phyloP scores from a whole-genome alignment of 2,113 vertebrate genomes.

The Neotragus moschatus region DNA sequence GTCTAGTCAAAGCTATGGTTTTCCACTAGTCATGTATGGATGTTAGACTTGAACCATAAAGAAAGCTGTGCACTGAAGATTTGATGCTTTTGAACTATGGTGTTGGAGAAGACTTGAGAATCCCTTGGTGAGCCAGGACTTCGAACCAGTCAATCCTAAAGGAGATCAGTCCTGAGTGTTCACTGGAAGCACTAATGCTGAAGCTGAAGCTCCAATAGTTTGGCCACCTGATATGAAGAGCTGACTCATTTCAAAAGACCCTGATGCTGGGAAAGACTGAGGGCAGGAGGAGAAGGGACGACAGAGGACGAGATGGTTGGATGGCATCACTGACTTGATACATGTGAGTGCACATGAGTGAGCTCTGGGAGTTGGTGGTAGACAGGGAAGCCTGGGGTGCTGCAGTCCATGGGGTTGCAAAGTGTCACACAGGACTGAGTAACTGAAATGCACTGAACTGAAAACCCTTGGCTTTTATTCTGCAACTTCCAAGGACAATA shows the following conservation, averaged over 20 bases:
- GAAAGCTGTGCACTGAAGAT: not conserved
- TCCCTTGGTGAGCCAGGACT: fast-evolving
- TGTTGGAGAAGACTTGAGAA: not conserved
- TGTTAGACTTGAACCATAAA: not conserved
- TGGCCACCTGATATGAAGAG: not conserved
- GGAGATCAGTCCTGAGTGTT: not conserved
- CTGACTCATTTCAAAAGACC: not conserved
- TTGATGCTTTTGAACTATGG: not conserved
- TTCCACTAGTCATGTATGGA: not conserved
- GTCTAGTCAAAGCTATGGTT: not conserved
- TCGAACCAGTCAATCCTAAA: not conserved
- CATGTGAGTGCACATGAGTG: not conserved
- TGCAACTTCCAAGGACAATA: not conserved
- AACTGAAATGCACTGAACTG: not conserved
- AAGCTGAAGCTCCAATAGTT: not conserved
- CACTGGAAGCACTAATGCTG: not conserved
- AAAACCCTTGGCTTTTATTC: not conserved
- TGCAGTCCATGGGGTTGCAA: not conserved
- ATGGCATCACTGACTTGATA: not conserved
- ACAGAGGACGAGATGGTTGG: not conserved
- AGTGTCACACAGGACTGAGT: not conserved
- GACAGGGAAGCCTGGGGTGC: not conserved
- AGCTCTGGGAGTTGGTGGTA: fast-evolving
- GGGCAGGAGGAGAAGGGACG: not conserved
- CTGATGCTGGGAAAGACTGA: not conserved